Evolutionary conservation across 2,888 invertebrate genomes (phyloP).

Genomic region (Emesis furor): DNA sequence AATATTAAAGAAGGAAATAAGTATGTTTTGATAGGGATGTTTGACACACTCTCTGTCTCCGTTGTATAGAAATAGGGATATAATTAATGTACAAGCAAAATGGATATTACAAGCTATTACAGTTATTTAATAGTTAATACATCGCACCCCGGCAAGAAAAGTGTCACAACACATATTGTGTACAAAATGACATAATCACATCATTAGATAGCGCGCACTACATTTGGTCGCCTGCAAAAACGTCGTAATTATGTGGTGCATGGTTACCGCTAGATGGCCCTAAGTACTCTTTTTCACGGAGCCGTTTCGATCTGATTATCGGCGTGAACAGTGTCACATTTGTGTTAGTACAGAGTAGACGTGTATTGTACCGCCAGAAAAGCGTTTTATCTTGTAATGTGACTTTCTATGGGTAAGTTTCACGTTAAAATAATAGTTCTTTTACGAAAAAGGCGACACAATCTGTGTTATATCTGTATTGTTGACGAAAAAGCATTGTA

Average conservation of each 20-base stretch:
- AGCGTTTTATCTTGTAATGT: not conserved
- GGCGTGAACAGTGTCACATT: not conserved
- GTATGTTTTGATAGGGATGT: no score
- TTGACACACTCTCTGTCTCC: no score
- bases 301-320: not conserved
- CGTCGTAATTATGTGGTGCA: not conserved
- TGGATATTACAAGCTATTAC: no score
- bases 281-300: constrained; percentile 3
- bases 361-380: not conserved
- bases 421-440: not conserved
- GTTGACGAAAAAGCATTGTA: constrained; percentile 3
- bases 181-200: not conserved
- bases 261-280: not conserved
- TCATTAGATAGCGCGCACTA: not conserved
- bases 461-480: not conserved
- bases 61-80: no score
- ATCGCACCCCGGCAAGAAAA: no score
- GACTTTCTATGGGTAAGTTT: no score
- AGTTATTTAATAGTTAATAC: no score
- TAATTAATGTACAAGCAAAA: no score
- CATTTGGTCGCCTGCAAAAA: not conserved
- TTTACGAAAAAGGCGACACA: constrained; percentile 3
- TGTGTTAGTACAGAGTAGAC: not conserved
- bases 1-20: not conserved
- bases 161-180: no score